These are phyloP conservation scores for Nomada lathburiana DNA, from an alignment of 2,888 invertebrate genomes.

Conservation along the genomic window DNA sequence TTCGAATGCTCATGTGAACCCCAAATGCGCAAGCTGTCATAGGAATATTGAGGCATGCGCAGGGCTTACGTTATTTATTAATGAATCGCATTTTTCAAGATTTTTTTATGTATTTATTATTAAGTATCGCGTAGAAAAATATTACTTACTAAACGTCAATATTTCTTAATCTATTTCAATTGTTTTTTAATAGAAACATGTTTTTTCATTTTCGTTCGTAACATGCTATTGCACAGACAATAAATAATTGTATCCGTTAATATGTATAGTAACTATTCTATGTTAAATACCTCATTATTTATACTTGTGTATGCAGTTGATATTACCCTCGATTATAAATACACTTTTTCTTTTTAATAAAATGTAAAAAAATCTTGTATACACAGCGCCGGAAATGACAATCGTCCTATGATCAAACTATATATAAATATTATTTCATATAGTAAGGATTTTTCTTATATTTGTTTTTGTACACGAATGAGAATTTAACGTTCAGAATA, in stretches of 20 bases:
- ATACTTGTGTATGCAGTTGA: not conserved
- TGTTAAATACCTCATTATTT: not conserved
- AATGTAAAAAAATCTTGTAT: conserved; percentile 4
- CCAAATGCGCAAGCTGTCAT: conserved; percentile 56
- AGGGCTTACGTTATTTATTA: conserved; percentile 2
- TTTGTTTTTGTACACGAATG: not conserved
- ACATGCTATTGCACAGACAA: not conserved
- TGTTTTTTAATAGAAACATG: not conserved
- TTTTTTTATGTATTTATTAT: not conserved
- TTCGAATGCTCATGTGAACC: conserved; percentile 73
- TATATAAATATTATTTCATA: not conserved
- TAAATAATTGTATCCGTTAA: not conserved
- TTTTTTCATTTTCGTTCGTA: not conserved
- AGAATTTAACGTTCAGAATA: not conserved
- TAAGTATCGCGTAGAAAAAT: conserved; percentile 22
- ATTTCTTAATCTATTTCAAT: not conserved
- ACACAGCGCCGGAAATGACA: conserved; percentile 56
- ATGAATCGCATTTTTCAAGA: conserved; percentile 24
- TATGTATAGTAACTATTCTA: conserved; percentile 2
- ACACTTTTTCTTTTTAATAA: not conserved
- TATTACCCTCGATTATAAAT: not conserved
- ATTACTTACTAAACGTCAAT: not conserved
- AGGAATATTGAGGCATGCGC: conserved; percentile 60
- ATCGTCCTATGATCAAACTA: conserved; percentile 31
- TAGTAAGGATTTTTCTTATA: not conserved